A percentile compares a stretch with the other conserved stretches of the same genome.
Evolutionary conservation across 2,888 invertebrate genomes (phyloP).

Genomic region (Parelbella ahira): DNA sequence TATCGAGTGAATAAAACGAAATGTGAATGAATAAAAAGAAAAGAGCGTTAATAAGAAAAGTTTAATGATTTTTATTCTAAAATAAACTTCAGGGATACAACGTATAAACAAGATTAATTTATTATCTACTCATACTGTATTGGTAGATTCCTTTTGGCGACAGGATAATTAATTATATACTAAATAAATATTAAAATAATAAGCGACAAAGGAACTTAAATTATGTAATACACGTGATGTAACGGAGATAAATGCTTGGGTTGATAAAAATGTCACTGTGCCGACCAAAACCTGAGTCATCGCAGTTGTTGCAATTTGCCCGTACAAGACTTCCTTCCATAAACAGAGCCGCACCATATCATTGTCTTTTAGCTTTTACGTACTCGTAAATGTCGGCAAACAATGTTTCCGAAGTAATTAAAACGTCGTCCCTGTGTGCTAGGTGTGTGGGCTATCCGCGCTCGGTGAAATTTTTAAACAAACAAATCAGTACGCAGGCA

Average conservation of each 20-base stretch:
- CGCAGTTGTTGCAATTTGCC: neutral
- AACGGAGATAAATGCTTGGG: no score
- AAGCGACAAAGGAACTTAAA: neutral
- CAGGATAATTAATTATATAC: no score
- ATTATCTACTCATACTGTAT: no score
- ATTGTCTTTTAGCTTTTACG: no score
- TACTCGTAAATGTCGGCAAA: conserved; percentile 1
- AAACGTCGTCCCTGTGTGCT: neutral
- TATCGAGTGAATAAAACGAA: no score
- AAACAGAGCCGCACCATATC: neutral
- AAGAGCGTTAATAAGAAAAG: no score
- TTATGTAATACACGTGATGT: conserved; percentile 8
- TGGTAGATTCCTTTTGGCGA: no score
- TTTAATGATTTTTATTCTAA: no score
- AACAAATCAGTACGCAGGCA: conserved; percentile 62
- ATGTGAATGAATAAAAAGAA: no score
- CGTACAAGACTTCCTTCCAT: neutral
- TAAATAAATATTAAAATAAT: no score
- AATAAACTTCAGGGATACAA: no score
- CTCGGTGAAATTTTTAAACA: conserved; percentile 66
- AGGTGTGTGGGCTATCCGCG: conserved; percentile 12
- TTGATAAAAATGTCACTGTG: conserved; percentile 21
- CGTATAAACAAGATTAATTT: no score
- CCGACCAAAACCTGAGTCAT: conserved; percentile 12
- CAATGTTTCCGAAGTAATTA: conserved; percentile 14